Evolutionary conservation across 2,113 vertebrate species (phyloP).

Genomic region (Paralichthys olivaceus): DNA sequence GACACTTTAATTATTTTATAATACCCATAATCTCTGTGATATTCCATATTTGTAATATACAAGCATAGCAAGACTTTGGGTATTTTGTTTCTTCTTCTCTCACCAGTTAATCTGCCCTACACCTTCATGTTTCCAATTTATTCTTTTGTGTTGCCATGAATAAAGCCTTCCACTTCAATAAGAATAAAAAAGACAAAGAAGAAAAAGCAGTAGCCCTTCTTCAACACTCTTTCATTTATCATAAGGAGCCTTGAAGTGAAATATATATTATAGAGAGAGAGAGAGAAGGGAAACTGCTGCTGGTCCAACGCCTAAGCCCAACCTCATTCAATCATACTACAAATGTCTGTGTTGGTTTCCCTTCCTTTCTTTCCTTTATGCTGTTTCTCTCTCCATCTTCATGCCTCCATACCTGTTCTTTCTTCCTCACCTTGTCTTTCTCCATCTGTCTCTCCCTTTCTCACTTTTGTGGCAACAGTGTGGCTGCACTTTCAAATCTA

Average conservation of each 20-base stretch:
- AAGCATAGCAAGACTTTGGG: background rate
- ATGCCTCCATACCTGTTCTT: conserved; percentile 9
- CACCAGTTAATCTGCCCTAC: background rate
- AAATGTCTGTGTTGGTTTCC: conserved; percentile 18
- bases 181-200: conserved; percentile 15
- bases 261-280: conserved; percentile 41
- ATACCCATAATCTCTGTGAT: no score
- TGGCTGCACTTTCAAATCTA: conserved; percentile 44
- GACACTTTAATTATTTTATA: no score
- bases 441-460: conserved; percentile 12
- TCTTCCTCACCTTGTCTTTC: conserved; percentile 18
- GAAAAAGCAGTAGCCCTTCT: conserved; percentile 26
- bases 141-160: conserved; percentile 44
- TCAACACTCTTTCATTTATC: conserved; percentile 56
- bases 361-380: background rate
- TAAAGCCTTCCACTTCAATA: conserved; percentile 19
- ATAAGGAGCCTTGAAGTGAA: conserved; percentile 44
- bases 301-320: conserved; percentile 51
- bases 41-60: no score
- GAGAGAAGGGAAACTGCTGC: conserved; percentile 32
- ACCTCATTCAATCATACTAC: conserved; percentile 54
- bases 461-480: conserved; percentile 28
- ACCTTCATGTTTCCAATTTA: conserved; percentile 32
- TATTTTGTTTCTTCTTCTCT: background rate
- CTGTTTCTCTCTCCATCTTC: background rate